Evolutionary conservation across 2,113 vertebrate genomes (phyloP).

Genomic region (Heptranchias perlo): DNA sequence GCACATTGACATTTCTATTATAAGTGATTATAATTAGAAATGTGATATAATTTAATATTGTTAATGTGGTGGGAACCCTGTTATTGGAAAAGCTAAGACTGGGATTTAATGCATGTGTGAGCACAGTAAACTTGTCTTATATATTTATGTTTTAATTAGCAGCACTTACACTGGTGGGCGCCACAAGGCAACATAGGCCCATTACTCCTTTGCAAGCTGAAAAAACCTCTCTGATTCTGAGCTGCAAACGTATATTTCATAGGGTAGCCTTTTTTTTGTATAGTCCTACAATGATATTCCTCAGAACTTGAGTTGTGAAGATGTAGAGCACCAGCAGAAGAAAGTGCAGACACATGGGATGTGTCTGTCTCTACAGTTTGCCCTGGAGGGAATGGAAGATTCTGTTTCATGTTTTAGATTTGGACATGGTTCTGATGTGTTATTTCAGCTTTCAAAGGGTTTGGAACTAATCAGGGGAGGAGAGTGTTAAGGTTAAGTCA

Average conservation of each 20-base stretch:
- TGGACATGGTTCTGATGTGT: neutral
- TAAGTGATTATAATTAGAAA: neutral
- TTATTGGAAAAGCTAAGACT: neutral
- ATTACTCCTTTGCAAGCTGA: neutral
- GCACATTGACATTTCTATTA: neutral
- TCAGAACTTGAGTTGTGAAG: neutral
- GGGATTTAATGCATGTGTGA: neutral
- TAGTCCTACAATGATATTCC: neutral
- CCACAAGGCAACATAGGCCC: neutral
- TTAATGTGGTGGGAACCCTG: neutral
- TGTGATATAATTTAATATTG: neutral
- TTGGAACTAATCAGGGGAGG: neutral
- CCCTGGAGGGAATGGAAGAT: conserved; percentile 15
- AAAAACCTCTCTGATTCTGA: neutral
- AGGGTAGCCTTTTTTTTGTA: neutral
- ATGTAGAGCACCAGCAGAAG: neutral
- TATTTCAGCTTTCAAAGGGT: neutral
- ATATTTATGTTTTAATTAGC: conserved; percentile 30
- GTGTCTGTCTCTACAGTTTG: neutral
- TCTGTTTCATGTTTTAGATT: neutral
- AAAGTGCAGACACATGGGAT: neutral
- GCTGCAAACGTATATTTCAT: neutral
- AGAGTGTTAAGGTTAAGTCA: neutral
- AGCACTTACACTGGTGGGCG: neutral
- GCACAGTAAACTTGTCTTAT: neutral